These are phyloP conservation scores for Hydractinia symbiolongicarpus DNA, from an alignment of 30 jellyfish, hydroid and myxozoan species.

Conservation along the genomic window DNA sequence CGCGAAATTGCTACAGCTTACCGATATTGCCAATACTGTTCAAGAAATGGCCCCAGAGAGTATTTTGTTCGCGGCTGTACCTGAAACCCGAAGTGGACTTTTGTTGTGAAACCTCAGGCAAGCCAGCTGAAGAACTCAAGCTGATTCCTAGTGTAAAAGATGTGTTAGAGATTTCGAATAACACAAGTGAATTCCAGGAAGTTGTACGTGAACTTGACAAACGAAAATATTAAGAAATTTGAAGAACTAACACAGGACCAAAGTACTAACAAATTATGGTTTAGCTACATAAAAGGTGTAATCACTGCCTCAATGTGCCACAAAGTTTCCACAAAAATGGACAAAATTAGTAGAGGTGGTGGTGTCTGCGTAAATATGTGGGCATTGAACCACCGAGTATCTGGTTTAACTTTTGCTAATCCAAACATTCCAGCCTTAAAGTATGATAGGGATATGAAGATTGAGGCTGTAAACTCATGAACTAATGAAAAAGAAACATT, in stretches of 20 bases:
- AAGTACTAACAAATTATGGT: conserved; percentile 9
- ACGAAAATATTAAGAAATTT: too few relatives aligned
- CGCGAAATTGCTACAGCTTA: too few relatives aligned
- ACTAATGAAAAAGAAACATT: not conserved
- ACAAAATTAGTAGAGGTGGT: not conserved
- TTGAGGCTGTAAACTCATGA: conserved; percentile 25
- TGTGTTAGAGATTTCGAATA: too few relatives aligned
- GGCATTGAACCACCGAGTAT: conserved; percentile 14
- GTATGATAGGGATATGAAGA: conserved; percentile 56
- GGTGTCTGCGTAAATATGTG: conserved; percentile 13
- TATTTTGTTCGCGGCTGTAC: conserved; percentile 22
- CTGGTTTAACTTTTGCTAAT: conserved; percentile 19
- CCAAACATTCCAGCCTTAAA: conserved; percentile 34
- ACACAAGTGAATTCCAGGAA: too few relatives aligned
- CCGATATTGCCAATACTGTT: too few relatives aligned
- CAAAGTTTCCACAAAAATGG: not conserved
- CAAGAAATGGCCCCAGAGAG: too few relatives aligned
- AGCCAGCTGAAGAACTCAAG: too few relatives aligned
- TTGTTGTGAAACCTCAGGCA: too few relatives aligned
- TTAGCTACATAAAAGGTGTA: conserved; percentile 21
- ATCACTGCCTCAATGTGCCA: conserved; percentile 49
- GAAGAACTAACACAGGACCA: too few relatives aligned
- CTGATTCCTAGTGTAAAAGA: too few relatives aligned
- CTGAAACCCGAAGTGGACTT: too few relatives aligned
- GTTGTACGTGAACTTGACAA: too few relatives aligned